phyloP scores from a whole-genome alignment of 2,797 vertebrate genomes.

The Rousettus madagascariensis region DNA sequence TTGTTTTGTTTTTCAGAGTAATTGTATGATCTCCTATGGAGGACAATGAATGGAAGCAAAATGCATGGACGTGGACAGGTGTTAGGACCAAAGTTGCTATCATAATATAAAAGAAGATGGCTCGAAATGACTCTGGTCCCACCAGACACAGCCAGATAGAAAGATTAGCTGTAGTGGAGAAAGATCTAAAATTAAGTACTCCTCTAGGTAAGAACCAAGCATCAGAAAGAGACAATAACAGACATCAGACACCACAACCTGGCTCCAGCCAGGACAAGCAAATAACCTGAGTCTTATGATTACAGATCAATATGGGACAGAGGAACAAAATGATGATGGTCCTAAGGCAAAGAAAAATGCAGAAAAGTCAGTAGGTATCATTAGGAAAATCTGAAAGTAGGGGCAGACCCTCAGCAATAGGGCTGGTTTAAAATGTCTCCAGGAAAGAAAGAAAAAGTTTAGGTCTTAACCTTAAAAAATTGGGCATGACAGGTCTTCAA shows the following conservation, averaged over 20 bases:
- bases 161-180: not conserved
- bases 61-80: not conserved
- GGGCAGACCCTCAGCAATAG: not conserved
- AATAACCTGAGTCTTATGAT: not conserved
- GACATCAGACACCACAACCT: not conserved
- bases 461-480: not conserved
- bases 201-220: not conserved
- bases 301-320: not conserved
- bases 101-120: not conserved
- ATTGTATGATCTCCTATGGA: not conserved
- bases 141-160: not conserved
- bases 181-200: slow-evolving; percentile 4
- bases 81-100: not conserved
- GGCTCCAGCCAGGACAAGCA: not conserved
- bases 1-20: not conserved
- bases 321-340: not conserved
- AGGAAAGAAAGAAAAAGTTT: not conserved
- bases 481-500: not conserved
- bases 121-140: not conserved
- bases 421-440: not conserved
- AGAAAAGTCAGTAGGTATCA: not conserved
- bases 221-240: not conserved
- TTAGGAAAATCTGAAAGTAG: not conserved
- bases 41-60: not conserved
- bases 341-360: not conserved